Evolutionary conservation across 2,797 vertebrate genomes (phyloP).

Genomic region (Malacoraja senta): DNA sequence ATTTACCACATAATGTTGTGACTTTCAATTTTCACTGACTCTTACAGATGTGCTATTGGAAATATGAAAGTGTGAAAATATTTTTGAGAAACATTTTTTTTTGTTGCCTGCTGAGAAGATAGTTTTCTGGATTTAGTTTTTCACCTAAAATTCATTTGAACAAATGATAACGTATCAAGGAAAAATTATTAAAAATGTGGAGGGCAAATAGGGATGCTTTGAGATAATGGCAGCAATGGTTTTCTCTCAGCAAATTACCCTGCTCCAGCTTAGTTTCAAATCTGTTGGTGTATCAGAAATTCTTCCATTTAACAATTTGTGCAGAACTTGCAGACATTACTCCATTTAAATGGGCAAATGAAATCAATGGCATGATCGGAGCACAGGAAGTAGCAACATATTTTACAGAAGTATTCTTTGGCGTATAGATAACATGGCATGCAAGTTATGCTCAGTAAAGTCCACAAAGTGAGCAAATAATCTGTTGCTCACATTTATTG

Average conservation of each 20-base stretch:
- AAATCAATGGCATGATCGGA: background rate
- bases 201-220: background rate
- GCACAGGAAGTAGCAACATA: background rate
- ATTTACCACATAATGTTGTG: background rate
- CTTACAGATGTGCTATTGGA: background rate
- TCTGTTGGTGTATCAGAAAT: no score
- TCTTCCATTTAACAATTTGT: no score
- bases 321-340: no score
- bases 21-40: background rate
- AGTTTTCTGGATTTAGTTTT: background rate
- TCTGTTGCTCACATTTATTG: background rate
- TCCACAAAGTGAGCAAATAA: background rate
- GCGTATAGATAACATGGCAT: background rate
- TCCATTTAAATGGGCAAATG: no score
- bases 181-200: slow-evolving; percentile 6
- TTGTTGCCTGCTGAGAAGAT: background rate
- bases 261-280: background rate
- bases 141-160: background rate
- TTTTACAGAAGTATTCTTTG: background rate
- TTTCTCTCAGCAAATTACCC: background rate
- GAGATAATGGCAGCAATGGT: background rate
- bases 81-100: background rate
- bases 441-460: background rate
- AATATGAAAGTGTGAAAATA: background rate
- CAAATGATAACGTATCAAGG: background rate